phyloP scores from a whole-genome alignment of 1,140 invertebrate species.

The Octopus sinensis region DNA sequence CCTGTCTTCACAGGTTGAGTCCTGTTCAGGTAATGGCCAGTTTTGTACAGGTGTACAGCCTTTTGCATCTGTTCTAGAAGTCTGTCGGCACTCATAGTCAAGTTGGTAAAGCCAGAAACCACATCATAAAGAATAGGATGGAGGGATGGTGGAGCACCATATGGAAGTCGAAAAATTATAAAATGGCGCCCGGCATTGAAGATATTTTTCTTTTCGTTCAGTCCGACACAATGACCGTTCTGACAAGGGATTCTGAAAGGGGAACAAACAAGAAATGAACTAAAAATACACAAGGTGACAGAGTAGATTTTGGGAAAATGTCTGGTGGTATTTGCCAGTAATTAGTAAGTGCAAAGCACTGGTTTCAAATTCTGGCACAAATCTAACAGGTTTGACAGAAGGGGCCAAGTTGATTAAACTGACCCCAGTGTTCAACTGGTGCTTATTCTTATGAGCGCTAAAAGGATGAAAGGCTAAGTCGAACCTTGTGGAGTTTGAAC shows the following conservation, averaged over 20 bases:
- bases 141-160: constrained; percentile 52
- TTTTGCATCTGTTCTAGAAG: constrained; percentile 46
- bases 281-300: background rate
- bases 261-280: background rate
- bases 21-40: constrained; percentile 51
- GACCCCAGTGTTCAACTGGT: no score
- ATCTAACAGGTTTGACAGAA: no score
- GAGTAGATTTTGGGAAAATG: no score
- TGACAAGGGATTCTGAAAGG: constrained; percentile 44
- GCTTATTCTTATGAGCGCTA: no score
- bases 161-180: constrained; percentile 55
- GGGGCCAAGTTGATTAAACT: no score
- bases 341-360: no score
- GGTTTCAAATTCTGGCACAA: no score
- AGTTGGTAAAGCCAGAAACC: constrained; percentile 44
- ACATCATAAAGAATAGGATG: constrained; percentile 45
- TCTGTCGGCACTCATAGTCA: constrained; percentile 41
- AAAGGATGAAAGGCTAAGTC: no score
- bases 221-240: constrained; percentile 50
- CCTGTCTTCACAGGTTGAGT: constrained; percentile 9
- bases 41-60: constrained; percentile 44
- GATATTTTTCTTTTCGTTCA: constrained; percentile 59
- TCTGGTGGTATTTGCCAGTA: no score
- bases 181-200: constrained; percentile 58
- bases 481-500: no score